These are phyloP conservation scores for Phocides pigmalion DNA, from an alignment of 1,140 invertebrate genomes.

Conservation along the genomic window DNA sequence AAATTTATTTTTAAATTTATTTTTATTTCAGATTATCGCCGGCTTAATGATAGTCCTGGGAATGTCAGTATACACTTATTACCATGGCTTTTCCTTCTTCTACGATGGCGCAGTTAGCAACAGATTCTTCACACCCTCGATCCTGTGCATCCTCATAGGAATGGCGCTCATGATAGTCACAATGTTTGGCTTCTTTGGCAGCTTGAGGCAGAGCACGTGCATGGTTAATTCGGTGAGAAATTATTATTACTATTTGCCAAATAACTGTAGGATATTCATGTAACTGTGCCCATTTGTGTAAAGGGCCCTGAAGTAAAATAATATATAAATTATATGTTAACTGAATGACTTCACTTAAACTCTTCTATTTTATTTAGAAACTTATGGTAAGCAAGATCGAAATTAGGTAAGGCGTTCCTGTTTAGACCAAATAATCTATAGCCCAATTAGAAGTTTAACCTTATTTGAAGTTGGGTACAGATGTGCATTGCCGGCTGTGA, in stretches of 20 bases:
- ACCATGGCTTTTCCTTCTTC: conserved; percentile 88
- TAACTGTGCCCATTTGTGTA: neutral
- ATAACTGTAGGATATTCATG: no score
- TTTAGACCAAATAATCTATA: no score
- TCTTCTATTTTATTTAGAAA: no score
- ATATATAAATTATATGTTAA: no score
- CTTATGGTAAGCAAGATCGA: no score
- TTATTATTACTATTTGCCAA: neutral
- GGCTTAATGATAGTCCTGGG: conserved; percentile 90
- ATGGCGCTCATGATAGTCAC: conserved; percentile 90
- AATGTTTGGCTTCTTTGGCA: conserved; percentile 92
- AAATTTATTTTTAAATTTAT: neutral
- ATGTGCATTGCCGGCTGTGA: no score
- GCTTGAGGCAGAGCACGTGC: conserved; percentile 91
- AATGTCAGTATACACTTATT: conserved; percentile 88
- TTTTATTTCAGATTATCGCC: conserved; percentile 86
- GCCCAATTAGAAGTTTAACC: no score
- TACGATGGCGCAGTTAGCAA: conserved; percentile 80
- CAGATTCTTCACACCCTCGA: conserved; percentile 88
- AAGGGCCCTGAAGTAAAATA: no score
- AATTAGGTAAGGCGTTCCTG: no score
- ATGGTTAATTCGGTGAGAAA: conserved; percentile 90
- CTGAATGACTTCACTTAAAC: no score
- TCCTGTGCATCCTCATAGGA: conserved; percentile 90
- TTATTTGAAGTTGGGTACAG: no score